phyloP scores from a whole-genome alignment of 2,797 vertebrate genomes.

The Sardinella longiceps region DNA sequence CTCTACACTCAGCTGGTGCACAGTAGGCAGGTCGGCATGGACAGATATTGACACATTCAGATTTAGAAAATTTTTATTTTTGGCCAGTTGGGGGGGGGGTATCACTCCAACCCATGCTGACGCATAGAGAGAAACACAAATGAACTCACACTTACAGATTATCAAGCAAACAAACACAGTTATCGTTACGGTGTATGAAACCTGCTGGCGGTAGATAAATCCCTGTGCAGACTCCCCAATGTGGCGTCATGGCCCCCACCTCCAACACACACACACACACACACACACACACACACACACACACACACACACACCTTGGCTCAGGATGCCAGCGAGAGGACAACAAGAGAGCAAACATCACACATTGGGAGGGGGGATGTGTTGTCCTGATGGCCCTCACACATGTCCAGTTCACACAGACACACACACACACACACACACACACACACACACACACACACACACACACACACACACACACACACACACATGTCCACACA shows the following conservation, averaged over 20 bases:
- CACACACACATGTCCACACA: slow-evolving; percentile 21
- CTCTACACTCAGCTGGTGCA: neutral
- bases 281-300: neutral
- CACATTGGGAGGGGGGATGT: slow-evolving; percentile 18
- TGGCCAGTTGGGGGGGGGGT: neutral
- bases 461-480: slow-evolving; percentile 48
- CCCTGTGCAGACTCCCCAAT: neutral
- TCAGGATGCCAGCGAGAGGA: slow-evolving; percentile 13
- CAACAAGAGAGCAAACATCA: slow-evolving; percentile 23
- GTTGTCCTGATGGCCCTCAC: slow-evolving; percentile 15
- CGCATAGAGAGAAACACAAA: neutral
- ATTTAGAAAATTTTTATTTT: neutral
- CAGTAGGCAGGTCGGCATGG: neutral
- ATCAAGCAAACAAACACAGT: slow-evolving; percentile 20
- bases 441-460: slow-evolving; percentile 49
- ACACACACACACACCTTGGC: slow-evolving; percentile 16
- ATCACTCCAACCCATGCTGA: neutral
- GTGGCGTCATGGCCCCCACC: neutral
- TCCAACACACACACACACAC: neutral
- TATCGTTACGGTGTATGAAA: neutral
- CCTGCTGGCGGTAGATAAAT: neutral
- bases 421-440: slow-evolving; percentile 42
- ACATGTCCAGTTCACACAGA: neutral
- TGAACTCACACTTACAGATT: neutral
- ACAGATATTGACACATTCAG: neutral